Evolutionary conservation across 2,113 vertebrate genomes (phyloP).

Genomic region (Pyrgilauda ruficollis): DNA sequence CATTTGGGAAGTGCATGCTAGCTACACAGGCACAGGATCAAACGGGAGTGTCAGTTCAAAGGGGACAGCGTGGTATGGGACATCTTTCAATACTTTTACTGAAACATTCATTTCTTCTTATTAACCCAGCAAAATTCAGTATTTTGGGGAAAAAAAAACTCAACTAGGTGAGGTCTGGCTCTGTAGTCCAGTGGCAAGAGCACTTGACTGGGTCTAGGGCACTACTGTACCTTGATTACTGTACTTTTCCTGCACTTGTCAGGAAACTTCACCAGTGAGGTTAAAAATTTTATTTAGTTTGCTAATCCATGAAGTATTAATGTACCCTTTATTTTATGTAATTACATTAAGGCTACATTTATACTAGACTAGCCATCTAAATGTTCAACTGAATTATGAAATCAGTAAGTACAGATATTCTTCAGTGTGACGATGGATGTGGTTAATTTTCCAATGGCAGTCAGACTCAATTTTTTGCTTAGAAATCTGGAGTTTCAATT

Average conservation of each 20-base stretch:
- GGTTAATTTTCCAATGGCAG: neutral
- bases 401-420: neutral
- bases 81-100: neutral
- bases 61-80: neutral
- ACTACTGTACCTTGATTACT: neutral
- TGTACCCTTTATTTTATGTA: neutral
- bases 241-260: neutral
- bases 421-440: neutral
- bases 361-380: neutral
- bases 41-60: neutral
- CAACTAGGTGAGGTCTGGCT: neutral
- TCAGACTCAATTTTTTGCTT: neutral
- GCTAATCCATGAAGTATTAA: neutral
- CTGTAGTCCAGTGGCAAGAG: neutral
- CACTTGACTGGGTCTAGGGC: neutral
- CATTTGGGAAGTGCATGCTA: neutral
- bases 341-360: neutral
- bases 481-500: neutral
- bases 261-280: neutral
- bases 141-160: neutral
- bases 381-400: neutral
- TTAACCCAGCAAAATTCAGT: neutral
- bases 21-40: neutral
- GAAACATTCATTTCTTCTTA: neutral
- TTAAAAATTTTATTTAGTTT: slow-evolving; percentile 39